phyloP scores from a whole-genome alignment of 2,113 vertebrate species.

The Ivindomyrus marchei region DNA sequence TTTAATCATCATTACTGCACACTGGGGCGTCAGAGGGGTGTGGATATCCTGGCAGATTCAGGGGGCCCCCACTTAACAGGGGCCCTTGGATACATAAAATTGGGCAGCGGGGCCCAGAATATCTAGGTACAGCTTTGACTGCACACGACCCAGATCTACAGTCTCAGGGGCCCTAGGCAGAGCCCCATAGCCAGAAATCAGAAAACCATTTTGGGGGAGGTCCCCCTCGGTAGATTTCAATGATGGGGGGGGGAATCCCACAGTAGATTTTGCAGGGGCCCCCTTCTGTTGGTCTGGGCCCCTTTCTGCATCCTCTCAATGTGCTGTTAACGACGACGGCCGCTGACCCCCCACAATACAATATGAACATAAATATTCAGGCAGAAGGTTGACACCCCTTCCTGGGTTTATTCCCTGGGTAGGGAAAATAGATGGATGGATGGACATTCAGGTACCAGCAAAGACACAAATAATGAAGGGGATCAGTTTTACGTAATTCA shows the following conservation, averaged over 20 bases:
- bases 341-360: neutral
- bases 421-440: neutral
- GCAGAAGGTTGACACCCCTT: neutral
- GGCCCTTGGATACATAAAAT: neutral
- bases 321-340: neutral
- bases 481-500: neutral
- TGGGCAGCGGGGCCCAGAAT: neutral
- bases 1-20: neutral
- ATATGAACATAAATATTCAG: neutral
- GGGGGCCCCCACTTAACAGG: neutral
- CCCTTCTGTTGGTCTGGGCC: neutral
- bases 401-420: neutral
- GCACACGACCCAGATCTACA: neutral
- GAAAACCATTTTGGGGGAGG: too few relatives aligned
- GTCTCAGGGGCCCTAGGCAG: neutral
- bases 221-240: neutral
- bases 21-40: neutral
- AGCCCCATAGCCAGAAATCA: neutral
- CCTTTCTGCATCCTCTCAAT: neutral
- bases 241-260: neutral
- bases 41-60: neutral
- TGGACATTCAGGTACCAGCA: neutral
- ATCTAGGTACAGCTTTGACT: neutral
- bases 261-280: neutral
- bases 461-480: neutral